Evolutionary conservation across 2,113 vertebrate species (phyloP).

Genomic region (Vidua macroura): DNA sequence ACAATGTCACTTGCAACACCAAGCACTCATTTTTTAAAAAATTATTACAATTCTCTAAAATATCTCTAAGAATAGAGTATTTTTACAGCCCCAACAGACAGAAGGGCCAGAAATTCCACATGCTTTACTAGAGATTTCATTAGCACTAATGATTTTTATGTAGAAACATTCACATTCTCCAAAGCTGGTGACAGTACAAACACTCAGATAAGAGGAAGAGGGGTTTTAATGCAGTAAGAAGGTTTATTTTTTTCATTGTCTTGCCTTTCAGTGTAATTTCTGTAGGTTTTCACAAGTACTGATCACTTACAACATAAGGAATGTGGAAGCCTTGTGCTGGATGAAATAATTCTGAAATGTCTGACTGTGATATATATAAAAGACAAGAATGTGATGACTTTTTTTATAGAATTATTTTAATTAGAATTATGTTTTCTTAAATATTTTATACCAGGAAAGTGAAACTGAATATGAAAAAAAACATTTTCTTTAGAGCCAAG

Average conservation of each 20-base stretch:
- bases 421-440: constrained; percentile 41
- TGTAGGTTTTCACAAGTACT: constrained; percentile 6
- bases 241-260: neutral
- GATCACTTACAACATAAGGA: neutral
- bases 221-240: neutral
- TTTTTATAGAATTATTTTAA: constrained; percentile 55
- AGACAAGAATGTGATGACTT: constrained; percentile 22
- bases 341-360: constrained; percentile 25
- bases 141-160: neutral
- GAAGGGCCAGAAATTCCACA: constrained; percentile 16
- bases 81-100: neutral
- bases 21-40: neutral
- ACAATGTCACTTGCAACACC: neutral
- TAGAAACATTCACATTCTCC: neutral
- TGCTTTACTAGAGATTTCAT: constrained; percentile 23
- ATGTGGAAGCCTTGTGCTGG: neutral
- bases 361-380: constrained; percentile 4
- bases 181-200: constrained; percentile 32
- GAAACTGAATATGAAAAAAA: constrained; percentile 54
- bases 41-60: neutral
- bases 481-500: constrained; percentile 12
- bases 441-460: constrained; percentile 39
- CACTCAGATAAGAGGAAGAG: neutral
- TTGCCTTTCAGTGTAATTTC: neutral
- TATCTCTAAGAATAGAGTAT: neutral